Base-by-base conservation (phyloP, 2,888 invertebrate genomes). In the Melinaea marsaeus region DNA sequence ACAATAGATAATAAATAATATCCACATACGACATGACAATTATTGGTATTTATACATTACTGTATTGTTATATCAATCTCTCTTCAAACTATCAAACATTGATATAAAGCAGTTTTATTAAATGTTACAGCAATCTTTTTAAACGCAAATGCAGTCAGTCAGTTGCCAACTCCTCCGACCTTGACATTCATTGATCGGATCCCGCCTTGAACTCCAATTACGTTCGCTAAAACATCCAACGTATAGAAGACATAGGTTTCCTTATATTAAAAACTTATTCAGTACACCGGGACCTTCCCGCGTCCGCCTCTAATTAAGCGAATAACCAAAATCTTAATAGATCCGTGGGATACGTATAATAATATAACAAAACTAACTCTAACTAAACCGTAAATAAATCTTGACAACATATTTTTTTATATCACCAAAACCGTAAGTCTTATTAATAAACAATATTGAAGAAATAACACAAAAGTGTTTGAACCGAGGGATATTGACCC, bases 111-210 rank as follows among this genome's bases (percentile, higher is more conserved):
- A 9, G 42, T 7, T 42, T 42, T 42, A 9, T 42, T 42, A 42
- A 42, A 9, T 9, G 42, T 42, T 42, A 42, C 4, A 42, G 42
- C 42, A 0, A 9, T 6, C 11, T 9, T 42, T 42, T 42, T 9
- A 9, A 42, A 9, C 42, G 42, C 42, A 42, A 9, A 42, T 42
- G 42, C 42, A 42, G 6, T 42, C 9, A 9, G 2, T 9, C 9
- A 11, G 9, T 11, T 33, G 45, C 58, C 45, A 51, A 22, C 63
- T 13, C 34, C 37, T 13, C 55, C 63, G 70, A 48, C 74, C 74
- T 64, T 73, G 73, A 68, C 72, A 66, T 67, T 72, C 71, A 70
- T 72, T 70, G 71, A 74, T 72, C 71, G 69, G 48, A 33, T 35
- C 63, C 64, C 61, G 59, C 72, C 72, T 69, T 72, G 71, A 69